Evolutionary conservation across 2,113 vertebrate genomes (phyloP), one percentile per base, ranked within the genome.

Genomic region (Puffinus mauretanicus): DNA sequence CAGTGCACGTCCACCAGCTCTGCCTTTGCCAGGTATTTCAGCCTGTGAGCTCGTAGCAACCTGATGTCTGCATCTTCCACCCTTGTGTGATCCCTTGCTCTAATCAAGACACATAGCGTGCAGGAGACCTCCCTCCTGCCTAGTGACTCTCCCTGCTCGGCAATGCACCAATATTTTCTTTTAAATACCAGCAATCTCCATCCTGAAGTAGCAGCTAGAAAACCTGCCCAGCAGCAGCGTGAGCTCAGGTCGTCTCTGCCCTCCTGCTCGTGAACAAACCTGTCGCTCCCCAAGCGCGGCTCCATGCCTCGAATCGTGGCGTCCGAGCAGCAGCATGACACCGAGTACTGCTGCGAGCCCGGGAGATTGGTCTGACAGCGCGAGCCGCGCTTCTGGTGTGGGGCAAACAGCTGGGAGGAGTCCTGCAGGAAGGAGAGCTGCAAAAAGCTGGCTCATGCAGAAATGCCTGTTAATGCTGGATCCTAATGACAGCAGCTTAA

Each of bases 251-350:
- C 11, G 1, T 25, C 62, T 30, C 84, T 77, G 90, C 42, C 30
- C n/a, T 44, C 47, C 46, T 16, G 30, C 21, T 64, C 1, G 1
- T 16, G 36, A 69, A 5, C 34, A 4, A 51, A 44, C 44, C 49
- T 40, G 15, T 22, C 0, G 2, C 70, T 60, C 36, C 52, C 27
- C 3, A 3, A 10, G 65, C 6, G 0, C 0, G 2, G 47, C 46
- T 46, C 69, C 51, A 2, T 3, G 4, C 58, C 58, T 49, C 4
- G 5, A 55, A 7, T 14, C 2, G 0, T 11, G 65, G 19, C 2
- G 4, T 5, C 62, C 3, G 3, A 26, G 40, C n/a, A 34, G 30
- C 47, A 24, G 49, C 8, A 3, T 20, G 49, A 34, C 49, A 3
- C 32, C 8, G 3, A 38, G 22, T 6, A 6, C 38, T 6, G 24